Evolutionary conservation across 2,113 vertebrate genomes (phyloP), one percentile per base, ranked within the genome.

Genomic region (Actenoides hombroni): DNA sequence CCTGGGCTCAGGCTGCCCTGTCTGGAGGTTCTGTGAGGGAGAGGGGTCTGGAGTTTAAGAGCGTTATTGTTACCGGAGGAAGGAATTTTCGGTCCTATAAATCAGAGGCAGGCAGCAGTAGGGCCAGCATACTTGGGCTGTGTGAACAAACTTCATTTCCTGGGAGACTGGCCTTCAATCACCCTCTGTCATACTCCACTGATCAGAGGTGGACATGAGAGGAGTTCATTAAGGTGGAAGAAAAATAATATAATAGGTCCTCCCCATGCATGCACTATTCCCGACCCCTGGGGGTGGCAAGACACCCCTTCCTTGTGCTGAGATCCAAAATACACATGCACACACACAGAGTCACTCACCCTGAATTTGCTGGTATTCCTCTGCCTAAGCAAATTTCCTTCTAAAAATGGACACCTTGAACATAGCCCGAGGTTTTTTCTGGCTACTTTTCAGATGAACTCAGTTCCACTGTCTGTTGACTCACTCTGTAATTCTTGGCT

Each of bases 121-220:
- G 93, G 95, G 96, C 96, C 91, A 92, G 96, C 97, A 97, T 98
- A 97, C 87, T 97, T 98, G 97, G 95, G 96, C 94, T 98, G 97
- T 98, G 98, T 97, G 98, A 98, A 97, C 97, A 96, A 97, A 97
- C 97, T 98, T 98, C 97, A 98, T 98, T 98, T 98, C 97, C 97
- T 97, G 97, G 97, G 97, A 98, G 98, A 97, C 94, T 97, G 97
- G 96, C 97, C 96, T 97, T 98, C 97, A 98, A 98, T 98, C 97
- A 98, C 97, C 96, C 96, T 97, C 96, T 96, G 97, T 98, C 97
- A 97, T 97, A 97, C 97, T 97, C 95, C 97, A 97, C 83, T 98
- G 97, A 98, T 98, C 97, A 98, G 97, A 98, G 97, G 98, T 98
- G 98, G 97, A 98, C 97, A 98, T 98, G 97, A 97, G 97, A 97